These are phyloP conservation scores for Eulemur macaco DNA, from an alignment of 2,113 vertebrate species.

Conservation along the genomic window DNA sequence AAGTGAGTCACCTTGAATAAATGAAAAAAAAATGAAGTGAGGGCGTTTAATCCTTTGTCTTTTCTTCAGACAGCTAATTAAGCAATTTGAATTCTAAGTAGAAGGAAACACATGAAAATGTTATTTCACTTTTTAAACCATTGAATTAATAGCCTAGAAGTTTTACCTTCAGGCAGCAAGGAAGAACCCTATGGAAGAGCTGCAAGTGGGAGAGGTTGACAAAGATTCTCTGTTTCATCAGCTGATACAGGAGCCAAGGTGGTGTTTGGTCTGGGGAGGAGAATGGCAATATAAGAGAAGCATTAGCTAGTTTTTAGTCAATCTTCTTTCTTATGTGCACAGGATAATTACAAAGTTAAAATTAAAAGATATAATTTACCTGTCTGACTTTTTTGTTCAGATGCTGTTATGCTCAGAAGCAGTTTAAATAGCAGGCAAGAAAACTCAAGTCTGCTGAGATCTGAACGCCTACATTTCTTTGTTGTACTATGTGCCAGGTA, in stretches of 20 bases:
- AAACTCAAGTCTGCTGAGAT: background rate
- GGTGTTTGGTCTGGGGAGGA: background rate
- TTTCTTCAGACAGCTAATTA: slow-evolving; percentile 41
- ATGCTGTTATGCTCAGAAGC: background rate
- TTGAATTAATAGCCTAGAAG: slow-evolving; percentile 11
- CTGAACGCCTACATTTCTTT: background rate
- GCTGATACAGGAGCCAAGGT: background rate
- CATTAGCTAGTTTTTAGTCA: background rate
- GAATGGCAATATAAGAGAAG: background rate
- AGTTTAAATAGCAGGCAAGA: background rate
- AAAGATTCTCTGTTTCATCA: background rate
- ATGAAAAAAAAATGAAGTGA: slow-evolving; percentile 2
- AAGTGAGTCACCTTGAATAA: slow-evolving; percentile 52
- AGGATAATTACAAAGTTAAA: slow-evolving; percentile 30
- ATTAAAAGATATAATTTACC: slow-evolving; percentile 36
- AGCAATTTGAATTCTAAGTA: slow-evolving; percentile 44
- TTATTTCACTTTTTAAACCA: slow-evolving; percentile 40
- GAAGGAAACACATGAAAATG: slow-evolving; percentile 46
- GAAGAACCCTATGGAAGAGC: background rate
- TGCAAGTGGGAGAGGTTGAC: background rate
- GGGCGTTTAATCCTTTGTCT: slow-evolving; percentile 20
- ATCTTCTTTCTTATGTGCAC: background rate
- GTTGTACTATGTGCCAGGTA: too few species aligned
- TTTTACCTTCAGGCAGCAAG: background rate
- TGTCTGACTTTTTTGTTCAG: background rate